Conservation (phyloP, 1,140 invertebrate species). For the Trigoniulus corallinus region DNA sequence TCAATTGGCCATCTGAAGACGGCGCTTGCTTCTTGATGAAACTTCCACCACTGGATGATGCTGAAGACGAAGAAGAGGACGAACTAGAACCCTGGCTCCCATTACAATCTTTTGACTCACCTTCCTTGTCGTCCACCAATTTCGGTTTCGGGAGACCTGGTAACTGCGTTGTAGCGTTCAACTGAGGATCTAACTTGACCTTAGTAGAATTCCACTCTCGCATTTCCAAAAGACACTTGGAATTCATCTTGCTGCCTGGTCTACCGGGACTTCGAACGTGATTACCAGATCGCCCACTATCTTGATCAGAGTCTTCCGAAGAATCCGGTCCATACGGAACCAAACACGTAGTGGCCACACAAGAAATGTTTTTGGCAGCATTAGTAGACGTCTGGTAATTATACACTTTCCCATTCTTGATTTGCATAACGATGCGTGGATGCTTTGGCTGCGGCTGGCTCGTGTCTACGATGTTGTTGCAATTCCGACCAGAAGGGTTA, state of each 20-base stretch:
- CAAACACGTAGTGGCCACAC: constrained; percentile 5
- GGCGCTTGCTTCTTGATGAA: no score
- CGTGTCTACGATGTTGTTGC: background rate
- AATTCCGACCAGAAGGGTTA: background rate
- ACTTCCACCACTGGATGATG: no score
- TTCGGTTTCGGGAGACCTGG: no score
- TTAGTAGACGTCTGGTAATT: constrained; percentile 8
- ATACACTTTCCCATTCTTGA: constrained; percentile 24
- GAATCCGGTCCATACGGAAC: constrained; percentile 25
- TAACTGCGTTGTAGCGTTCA: no score
- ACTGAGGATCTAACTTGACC: no score
- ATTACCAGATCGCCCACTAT: constrained; percentile 5
- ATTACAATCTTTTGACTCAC: no score
- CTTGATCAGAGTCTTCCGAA: constrained; percentile 21
- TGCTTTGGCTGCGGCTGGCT: constrained; percentile 9
- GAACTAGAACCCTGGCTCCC: no score
- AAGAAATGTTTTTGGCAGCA: background rate
- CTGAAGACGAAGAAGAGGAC: no score
- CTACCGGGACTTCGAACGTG: background rate
- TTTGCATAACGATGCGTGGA: constrained; percentile 24
- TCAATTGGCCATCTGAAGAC: background rate
- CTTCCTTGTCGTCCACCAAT: no score
- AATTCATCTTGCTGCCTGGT: no score
- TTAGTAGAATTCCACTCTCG: no score
- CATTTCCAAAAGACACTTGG: no score